A percentile compares a stretch with the other conserved stretches of the same genome.
phyloP scores from a whole-genome alignment of 1,140 invertebrate species.

The Sycophaga agraensis region DNA sequence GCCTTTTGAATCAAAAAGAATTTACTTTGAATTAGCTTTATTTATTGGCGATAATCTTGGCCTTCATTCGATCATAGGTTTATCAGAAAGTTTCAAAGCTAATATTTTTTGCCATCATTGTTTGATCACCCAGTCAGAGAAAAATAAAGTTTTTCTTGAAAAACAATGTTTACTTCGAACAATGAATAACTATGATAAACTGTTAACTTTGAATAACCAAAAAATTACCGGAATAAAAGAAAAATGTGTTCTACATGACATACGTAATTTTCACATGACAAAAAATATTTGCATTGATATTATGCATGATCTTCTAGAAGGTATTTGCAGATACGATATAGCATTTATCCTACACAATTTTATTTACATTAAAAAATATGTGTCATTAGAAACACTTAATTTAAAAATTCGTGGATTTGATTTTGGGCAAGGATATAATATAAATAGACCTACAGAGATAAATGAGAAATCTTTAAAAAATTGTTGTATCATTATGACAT shows the following conservation, averaged over 20 bases:
- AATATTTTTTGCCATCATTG: no score
- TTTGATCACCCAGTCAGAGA: neutral
- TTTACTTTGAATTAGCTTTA: no score
- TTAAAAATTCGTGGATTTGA: conserved; percentile 11
- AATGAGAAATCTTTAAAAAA: conserved; percentile 11
- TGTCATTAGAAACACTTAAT: conserved; percentile 21
- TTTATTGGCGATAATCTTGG: conserved; percentile 7
- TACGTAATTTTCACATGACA: conserved; percentile 12
- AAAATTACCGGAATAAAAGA: conserved; percentile 11
- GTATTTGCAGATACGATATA: conserved; percentile 19
- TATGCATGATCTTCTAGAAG: conserved; percentile 25
- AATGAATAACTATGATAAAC: neutral
- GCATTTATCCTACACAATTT: conserved; percentile 18
- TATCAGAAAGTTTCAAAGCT: conserved; percentile 14
- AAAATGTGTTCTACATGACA: conserved; percentile 11
- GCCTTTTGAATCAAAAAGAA: neutral
- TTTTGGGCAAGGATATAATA: conserved; percentile 13
- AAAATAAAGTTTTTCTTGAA: neutral
- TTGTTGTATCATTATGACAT: conserved; percentile 24
- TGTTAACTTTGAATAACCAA: neutral
- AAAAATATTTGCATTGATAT: conserved; percentile 21
- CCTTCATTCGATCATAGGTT: conserved; percentile 4
- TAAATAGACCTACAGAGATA: conserved; percentile 28
- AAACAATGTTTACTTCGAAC: neutral
- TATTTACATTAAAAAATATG: conserved; percentile 17